Evolutionary conservation across 2,113 vertebrate genomes (phyloP).

Genomic region (Stegastes partitus): DNA sequence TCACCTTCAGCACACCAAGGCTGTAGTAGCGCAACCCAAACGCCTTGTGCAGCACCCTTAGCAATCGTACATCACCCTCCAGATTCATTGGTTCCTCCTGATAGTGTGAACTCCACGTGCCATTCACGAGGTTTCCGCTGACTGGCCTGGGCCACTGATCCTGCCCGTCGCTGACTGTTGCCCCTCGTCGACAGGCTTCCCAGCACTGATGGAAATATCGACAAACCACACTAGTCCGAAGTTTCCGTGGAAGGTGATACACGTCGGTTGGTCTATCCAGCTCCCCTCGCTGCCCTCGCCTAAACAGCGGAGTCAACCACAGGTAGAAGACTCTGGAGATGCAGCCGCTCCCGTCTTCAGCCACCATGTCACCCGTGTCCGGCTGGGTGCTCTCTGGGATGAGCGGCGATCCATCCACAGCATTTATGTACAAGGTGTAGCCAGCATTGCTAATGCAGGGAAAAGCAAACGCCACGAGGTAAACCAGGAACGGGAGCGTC

Average conservation of each 20-base stretch:
- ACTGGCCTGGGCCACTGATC: constrained; percentile 66
- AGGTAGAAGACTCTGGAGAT: constrained; percentile 91
- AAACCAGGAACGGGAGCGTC: constrained; percentile 83
- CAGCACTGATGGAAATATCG: constrained; percentile 87
- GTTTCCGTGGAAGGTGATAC: constrained; percentile 86
- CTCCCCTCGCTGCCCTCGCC: constrained; percentile 85
- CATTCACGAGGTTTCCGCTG: constrained; percentile 56
- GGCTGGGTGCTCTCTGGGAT: constrained; percentile 58
- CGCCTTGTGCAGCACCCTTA: constrained; percentile 86
- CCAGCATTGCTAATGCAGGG: constrained; percentile 74
- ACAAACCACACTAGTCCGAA: constrained; percentile 84
- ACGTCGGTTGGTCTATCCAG: constrained; percentile 86
- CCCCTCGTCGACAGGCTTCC: constrained; percentile 76
- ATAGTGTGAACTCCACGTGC: constrained; percentile 59
- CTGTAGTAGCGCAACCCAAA: constrained; percentile 89
- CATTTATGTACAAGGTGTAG: constrained; percentile 78
- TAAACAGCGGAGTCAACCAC: constrained; percentile 92
- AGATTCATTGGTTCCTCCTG: constrained; percentile 33
- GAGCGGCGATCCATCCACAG: constrained; percentile 76
- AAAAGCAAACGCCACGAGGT: constrained; percentile 83
- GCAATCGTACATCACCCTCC: constrained; percentile 78
- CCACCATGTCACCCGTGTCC: constrained; percentile 81
- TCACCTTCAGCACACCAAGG: constrained; percentile 90
- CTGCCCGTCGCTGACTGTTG: not conserved
- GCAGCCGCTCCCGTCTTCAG: constrained; percentile 93